These are phyloP conservation scores for Notolabrus celidotus DNA, from an alignment of 2,797 vertebrate species.

Conservation along the genomic window DNA sequence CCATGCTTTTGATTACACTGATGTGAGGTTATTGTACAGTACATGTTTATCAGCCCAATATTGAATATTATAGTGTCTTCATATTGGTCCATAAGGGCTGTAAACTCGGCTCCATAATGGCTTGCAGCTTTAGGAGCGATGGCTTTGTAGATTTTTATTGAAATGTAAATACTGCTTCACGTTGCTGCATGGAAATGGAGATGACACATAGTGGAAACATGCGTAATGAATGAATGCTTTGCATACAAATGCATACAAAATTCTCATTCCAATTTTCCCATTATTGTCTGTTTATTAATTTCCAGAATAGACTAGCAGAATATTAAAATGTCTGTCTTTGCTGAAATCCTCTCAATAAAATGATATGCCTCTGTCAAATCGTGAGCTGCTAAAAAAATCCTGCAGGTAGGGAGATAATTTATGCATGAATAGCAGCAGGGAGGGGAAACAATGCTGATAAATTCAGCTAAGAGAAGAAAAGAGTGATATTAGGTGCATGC, in stretches of 20 bases:
- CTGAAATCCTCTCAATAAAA: background rate
- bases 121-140: conserved; percentile 11
- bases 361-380: conserved; percentile 6
- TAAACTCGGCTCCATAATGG: conserved; percentile 31
- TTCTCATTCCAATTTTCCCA: background rate
- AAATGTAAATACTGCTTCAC: conserved; percentile 62
- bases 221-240: conserved; percentile 16
- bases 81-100: conserved; percentile 44
- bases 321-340: background rate
- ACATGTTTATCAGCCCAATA: conserved; percentile 62
- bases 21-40: conserved; percentile 52
- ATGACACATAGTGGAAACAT: conserved; percentile 19
- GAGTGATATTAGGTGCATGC: background rate
- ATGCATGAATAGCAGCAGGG: conserved; percentile 40
- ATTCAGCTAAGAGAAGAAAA: conserved; percentile 27
- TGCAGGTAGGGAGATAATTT: conserved; percentile 35
- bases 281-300: conserved; percentile 26
- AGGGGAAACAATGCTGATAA: conserved; percentile 20
- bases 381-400: conserved; percentile 31
- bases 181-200: conserved; percentile 30
- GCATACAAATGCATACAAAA: conserved; percentile 31
- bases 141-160: conserved; percentile 55
- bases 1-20: conserved; percentile 45
- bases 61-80: conserved; percentile 46
- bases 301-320: background rate